A percentile compares a stretch with the other conserved stretches of the same genome.
Conservation (phyloP, 2,888 invertebrate genomes). For the Mystacides longicornis region DNA sequence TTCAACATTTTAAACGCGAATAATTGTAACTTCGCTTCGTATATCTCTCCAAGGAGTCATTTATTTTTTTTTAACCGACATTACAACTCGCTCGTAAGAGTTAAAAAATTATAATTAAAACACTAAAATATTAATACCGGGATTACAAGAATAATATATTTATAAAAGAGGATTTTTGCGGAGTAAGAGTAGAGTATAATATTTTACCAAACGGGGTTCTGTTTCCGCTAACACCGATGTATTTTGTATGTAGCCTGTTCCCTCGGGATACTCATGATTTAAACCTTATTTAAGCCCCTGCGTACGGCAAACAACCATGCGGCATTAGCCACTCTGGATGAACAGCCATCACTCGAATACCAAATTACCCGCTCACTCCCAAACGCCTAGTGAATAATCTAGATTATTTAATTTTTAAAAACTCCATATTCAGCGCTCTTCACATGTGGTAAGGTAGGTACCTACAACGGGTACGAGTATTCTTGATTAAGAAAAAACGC, state of each 20-base stretch:
- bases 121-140: too few relatives aligned
- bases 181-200: background rate
- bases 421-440: background rate
- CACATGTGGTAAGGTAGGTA: too few relatives aligned
- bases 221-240: slow-evolving; percentile 1
- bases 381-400: background rate
- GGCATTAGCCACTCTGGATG: background rate
- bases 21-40: too few relatives aligned
- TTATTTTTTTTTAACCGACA: too few relatives aligned
- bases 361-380: background rate
- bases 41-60: too few relatives aligned
- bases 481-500: too few relatives aligned
- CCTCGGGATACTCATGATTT: slow-evolving; percentile 1
- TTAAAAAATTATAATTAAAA: too few relatives aligned
- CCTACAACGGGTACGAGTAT: too few relatives aligned
- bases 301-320: slow-evolving; percentile 14
- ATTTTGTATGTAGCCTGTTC: background rate
- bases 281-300: slow-evolving; percentile 12
- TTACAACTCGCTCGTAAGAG: too few relatives aligned
- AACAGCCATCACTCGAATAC: slow-evolving; percentile 9
- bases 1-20: too few relatives aligned
- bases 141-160: too few relatives aligned
- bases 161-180: background rate
- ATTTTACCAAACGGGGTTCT: background rate
- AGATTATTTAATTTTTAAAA: slow-evolving; percentile 1